Percentiles rank a stretch among this genome's conserved stretches.
Conservation (phyloP, 2,113 vertebrate species). For the Myiopsitta monachus region DNA sequence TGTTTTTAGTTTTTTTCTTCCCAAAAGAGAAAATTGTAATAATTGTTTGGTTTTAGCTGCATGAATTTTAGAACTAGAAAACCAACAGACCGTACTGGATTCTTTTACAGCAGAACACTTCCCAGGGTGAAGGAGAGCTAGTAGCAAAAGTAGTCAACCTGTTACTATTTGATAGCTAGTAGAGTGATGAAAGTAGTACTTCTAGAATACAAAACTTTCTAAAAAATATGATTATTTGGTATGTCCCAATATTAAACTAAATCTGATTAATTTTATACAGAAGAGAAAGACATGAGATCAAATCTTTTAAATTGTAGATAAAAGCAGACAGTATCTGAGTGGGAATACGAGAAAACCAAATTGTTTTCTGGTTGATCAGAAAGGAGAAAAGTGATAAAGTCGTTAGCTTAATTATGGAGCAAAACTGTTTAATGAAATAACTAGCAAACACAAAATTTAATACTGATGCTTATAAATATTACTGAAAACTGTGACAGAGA, state of each 20-base stretch:
- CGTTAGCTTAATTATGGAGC: constrained; percentile 62
- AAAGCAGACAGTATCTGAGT: not conserved
- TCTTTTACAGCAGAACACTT: not conserved
- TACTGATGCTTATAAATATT: constrained; percentile 53
- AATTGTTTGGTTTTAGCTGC: not conserved
- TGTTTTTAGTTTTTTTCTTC: not conserved
- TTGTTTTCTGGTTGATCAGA: constrained; percentile 46
- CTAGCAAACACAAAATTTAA: constrained; percentile 49
- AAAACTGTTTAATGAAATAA: constrained; percentile 56
- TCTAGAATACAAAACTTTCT: not conserved
- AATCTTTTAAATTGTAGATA: constrained; percentile 31
- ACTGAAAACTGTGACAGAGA: constrained; percentile 8
- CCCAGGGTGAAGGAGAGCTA: not conserved
- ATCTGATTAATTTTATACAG: not conserved
- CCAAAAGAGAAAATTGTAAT: not conserved
- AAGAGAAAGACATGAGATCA: not conserved
- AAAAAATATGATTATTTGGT: not conserved
- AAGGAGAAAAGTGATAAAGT: constrained; percentile 56
- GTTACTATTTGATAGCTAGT: not conserved
- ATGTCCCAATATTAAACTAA: not conserved
- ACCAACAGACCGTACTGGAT: not conserved
- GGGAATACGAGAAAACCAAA: constrained; percentile 11
- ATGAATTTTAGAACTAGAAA: not conserved
- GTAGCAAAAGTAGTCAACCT: not conserved
- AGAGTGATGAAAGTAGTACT: not conserved